phyloP scores from a whole-genome alignment of 1,140 invertebrate genomes.

The Drosophila mayri region DNA sequence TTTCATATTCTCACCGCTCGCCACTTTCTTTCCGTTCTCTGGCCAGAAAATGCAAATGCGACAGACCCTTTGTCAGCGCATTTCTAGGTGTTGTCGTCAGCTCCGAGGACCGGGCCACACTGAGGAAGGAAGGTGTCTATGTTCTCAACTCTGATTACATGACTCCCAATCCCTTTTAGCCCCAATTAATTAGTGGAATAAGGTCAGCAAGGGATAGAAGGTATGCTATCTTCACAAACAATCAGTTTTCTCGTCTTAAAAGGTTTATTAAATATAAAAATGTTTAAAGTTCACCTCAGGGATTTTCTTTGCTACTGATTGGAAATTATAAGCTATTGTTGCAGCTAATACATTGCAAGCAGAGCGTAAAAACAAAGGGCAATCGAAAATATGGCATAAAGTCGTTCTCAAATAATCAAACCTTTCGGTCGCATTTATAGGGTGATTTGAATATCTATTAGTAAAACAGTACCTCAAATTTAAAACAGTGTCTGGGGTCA shows the following conservation, averaged over 20 bases:
- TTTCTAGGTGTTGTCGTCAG: background rate
- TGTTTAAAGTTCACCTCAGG: no score
- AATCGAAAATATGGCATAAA: background rate
- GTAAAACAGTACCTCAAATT: background rate
- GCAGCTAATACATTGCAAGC: background rate
- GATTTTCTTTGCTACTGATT: no score
- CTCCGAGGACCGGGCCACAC: background rate
- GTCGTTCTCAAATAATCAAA: background rate
- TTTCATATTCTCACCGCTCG: conserved; percentile 21
- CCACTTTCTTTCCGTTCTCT: conserved; percentile 60
- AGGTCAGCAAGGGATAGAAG: no score
- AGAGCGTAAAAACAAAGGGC: background rate
- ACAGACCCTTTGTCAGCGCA: conserved; percentile 11
- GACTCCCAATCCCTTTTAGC: background rate
- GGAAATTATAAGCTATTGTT: no score
- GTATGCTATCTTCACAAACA: background rate
- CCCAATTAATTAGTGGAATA: no score
- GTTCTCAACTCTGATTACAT: background rate
- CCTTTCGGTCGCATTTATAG: background rate
- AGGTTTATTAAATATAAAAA: no score
- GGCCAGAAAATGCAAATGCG: conserved; percentile 54
- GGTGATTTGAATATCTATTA: background rate
- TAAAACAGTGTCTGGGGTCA: background rate
- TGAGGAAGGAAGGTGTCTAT: background rate
- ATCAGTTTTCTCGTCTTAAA: background rate